Evolutionary conservation across 2,888 invertebrate species (phyloP).

Genomic region (Elaeidobius kamerunicus): DNA sequence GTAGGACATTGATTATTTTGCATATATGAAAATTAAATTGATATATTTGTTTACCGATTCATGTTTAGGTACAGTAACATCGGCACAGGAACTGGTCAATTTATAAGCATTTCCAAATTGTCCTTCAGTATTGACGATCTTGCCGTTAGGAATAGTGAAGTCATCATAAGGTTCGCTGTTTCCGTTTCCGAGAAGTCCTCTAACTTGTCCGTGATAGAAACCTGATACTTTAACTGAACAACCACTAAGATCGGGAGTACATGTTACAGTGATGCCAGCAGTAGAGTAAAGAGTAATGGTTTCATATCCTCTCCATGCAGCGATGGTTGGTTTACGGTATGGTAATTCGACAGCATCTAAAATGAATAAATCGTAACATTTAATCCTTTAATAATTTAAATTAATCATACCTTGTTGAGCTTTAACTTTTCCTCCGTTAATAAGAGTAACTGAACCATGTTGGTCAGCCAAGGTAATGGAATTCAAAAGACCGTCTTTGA

Average conservation of each 20-base stretch:
- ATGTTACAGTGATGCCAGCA: slow-evolving; percentile 63
- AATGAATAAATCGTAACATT: not conserved
- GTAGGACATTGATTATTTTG: too few relatives aligned
- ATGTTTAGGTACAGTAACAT: slow-evolving; percentile 54
- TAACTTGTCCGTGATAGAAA: slow-evolving; percentile 82
- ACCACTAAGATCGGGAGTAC: slow-evolving; percentile 60
- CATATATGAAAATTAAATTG: too few relatives aligned
- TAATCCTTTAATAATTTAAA: not conserved
- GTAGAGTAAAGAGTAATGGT: slow-evolving; percentile 59
- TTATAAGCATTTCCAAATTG: slow-evolving; percentile 78
- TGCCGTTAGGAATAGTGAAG: slow-evolving; percentile 70
- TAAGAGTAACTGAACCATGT: slow-evolving; percentile 55
- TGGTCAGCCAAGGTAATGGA: slow-evolving; percentile 69
- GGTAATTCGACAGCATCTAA: slow-evolving; percentile 68
- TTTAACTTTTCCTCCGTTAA: slow-evolving; percentile 57
- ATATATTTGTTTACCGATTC: slow-evolving; percentile 39
- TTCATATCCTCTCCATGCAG: slow-evolving; percentile 59
- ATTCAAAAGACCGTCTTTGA: slow-evolving; percentile 65
- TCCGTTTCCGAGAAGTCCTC: slow-evolving; percentile 85
- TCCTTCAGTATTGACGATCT: slow-evolving; percentile 56
- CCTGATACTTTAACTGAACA: slow-evolving; percentile 75
- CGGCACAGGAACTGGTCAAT: slow-evolving; percentile 58
- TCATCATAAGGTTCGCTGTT: slow-evolving; percentile 89
- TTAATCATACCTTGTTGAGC: slow-evolving; percentile 53
- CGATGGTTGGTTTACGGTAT: slow-evolving; percentile 61